Base-by-base conservation (phyloP, 1,140 invertebrate species). In the Amphibalanus amphitrite region DNA sequence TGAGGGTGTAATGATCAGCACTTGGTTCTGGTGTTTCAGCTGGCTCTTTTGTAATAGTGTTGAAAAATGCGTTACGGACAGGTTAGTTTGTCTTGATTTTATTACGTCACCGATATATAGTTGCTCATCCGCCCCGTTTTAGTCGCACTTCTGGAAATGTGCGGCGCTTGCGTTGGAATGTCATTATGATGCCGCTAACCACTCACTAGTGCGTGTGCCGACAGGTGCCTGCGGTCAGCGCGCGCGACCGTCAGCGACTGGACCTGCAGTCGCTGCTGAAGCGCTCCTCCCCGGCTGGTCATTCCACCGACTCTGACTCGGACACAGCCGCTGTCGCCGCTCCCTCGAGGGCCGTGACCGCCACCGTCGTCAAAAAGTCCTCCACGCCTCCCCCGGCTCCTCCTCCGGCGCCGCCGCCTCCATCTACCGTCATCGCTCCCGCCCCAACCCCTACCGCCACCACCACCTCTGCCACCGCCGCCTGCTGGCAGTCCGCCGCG, bases 341-440 rank as follows among this genome's bases (percentile, higher is more conserved):
- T 20, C 13, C 47, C 47, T 3, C 47, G 10, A 23, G 13, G 84
- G 75, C 86, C 87, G 78, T 85, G 86, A 26, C 79, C 81, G 20
- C 80, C 81, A n/a, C 76, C 79, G 29, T 78, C 47, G 17, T 20
- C 47, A 59, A 8, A 6, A 38, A 38, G 17, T 20, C 47, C 13
- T 8, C 10, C 10, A 8, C 47, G 17, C 17, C 13, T 1, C 13
- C 47, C 47, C 10, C 13, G 10, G 10, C 47, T 8, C 47, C 47
- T 3, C 47, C 47, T 3, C 17, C 85, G 75, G 86, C 87, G 78
- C 86, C 86, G 26, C 80, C 81, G 26, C 76, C 79, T 29, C 78
- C 78, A 29, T 3, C 47, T 1, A 23, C 17, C 47, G 47, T 23
- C 85, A 75, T 86, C 87, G 78, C 86, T 86, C 26, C 80, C 81